Conservation (phyloP, 2,888 invertebrate species). For the Melanotus villosus region DNA sequence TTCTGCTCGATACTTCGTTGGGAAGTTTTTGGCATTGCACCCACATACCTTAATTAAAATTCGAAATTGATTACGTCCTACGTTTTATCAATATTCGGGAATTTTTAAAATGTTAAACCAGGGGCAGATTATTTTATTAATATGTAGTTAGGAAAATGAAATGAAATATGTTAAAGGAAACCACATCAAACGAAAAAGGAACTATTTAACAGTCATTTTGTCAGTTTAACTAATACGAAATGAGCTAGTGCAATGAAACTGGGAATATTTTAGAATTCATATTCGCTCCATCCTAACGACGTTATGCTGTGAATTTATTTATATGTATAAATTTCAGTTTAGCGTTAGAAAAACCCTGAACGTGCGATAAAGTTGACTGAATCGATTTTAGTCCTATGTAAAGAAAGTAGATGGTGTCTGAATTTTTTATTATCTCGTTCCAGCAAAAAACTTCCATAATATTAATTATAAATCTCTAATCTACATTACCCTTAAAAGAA, state of each 20-base stretch:
- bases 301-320: too few species aligned
- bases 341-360: not conserved
- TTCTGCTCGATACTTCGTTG: conserved; percentile 1
- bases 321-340: not conserved
- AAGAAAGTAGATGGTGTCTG: not conserved
- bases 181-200: too few species aligned
- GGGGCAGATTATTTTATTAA: not conserved
- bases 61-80: not conserved
- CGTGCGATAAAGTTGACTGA: not conserved
- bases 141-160: too few species aligned
- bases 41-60: conserved; percentile 11
- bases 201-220: too few species aligned
- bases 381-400: conserved; percentile 14
- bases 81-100: too few species aligned
- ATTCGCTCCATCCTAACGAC: too few species aligned
- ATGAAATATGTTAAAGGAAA: too few species aligned
- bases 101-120: not conserved
- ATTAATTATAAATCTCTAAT: too few species aligned
- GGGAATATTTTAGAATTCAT: too few species aligned
- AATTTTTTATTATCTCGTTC: not conserved
- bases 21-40: not conserved
- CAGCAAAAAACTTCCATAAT: not conserved
- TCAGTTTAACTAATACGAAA: too few species aligned
- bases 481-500: too few species aligned
- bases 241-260: too few species aligned